Evolutionary conservation across 2,888 invertebrate genomes (phyloP), one percentile per base, ranked within the genome.

Genomic region (Bembecia ichneumoniformis): DNA sequence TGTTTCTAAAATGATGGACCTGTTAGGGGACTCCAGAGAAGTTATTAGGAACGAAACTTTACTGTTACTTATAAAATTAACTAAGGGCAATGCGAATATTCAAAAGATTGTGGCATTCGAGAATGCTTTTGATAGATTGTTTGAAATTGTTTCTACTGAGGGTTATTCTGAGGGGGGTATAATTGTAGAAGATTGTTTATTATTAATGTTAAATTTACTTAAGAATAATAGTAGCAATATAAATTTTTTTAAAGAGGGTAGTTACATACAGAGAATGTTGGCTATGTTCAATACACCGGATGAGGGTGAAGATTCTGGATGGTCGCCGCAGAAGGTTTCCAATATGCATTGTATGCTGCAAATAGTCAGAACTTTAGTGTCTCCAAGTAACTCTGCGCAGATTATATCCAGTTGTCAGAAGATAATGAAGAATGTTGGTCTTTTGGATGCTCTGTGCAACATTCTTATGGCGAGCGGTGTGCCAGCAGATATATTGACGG

Each of bases 21-120:
- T 99, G 13, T 82, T 99, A 10, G 91, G 93, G 3, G 99, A 99
- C 63, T 95, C 93, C 50, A 89, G 99, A 59, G 99, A 99, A 88
- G 95, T 99, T 1, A 94, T 99, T 52, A 87, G 99, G 55, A 99
- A 99, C 74, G 98, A 98, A 84, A 96, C 96, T 0, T 82, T 99
- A 9, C 80, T 99, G 3, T 84, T 99, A 47, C 88, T 99, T 0
- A 96, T 96, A 56, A 96, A 97, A 66, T 81, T 99, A 60, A 98
- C 98, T 0, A 94, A 88, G 64, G 94, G 94, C 11, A 98, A 99
- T 83, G 95, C 97, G 0, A 98, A 97, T 75, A 97, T 99, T 64
- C 98, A 99, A 77, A 99, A 99, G 84, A 98, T 99, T 64, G 97
- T 99, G 0, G 98, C 99, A 0, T 99, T 99, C 76, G 99, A 99